Evolutionary conservation across 53 echinoderm and acorn worm genomes (phyloP), one percentile per base, ranked within the genome.

Genomic region (Stichopus horrens): DNA sequence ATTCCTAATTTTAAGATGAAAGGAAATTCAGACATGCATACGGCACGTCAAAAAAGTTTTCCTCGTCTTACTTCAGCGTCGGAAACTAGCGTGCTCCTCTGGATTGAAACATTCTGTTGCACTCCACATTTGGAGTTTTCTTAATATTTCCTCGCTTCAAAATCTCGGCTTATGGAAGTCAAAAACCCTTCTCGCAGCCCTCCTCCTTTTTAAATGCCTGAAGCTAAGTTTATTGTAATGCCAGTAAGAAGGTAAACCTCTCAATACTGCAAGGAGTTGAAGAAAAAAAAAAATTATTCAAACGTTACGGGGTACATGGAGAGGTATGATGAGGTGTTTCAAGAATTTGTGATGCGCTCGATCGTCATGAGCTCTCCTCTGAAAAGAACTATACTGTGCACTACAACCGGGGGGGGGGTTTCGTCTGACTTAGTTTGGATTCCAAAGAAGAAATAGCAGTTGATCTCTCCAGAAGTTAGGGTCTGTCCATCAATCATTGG

Each of bases 161-260:
- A 71, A 16, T 16, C 19, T 18, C 19, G 71, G 19, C n/a, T 20
- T 18, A 19, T 18, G 71, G 18, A 71, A 6, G 71, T 18, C 1
- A 18, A 71, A 71, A 71, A 13, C 71, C 71, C 71, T 71, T 71
- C 21, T 21, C 71, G 7, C n/a, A 71, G 71, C 71, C 71, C 71
- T 71, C 71, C 6, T 5, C 16, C 7, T 63, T 37, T 37, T 10
- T 16, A 0, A 71, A 71, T 18, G 71, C 71, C 71, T 71, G 71
- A 18, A 71, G 71, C 71, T 5, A 71, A 18, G 71, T 71, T 71
- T 71, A 16, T 71, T 20, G n/a, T 19, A 71, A 13, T 18, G 71
- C 21, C 71, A 18, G 71, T 71, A 71, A 71, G 71, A 71, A 71
- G 71, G 71, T 71, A 71, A 71, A 71, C 71, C 71, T 71, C 71